Percentiles rank a stretch among this genome's conserved stretches.
phyloP scores from a whole-genome alignment of 2,888 invertebrate species.

The Pachydiplax longipennis region DNA sequence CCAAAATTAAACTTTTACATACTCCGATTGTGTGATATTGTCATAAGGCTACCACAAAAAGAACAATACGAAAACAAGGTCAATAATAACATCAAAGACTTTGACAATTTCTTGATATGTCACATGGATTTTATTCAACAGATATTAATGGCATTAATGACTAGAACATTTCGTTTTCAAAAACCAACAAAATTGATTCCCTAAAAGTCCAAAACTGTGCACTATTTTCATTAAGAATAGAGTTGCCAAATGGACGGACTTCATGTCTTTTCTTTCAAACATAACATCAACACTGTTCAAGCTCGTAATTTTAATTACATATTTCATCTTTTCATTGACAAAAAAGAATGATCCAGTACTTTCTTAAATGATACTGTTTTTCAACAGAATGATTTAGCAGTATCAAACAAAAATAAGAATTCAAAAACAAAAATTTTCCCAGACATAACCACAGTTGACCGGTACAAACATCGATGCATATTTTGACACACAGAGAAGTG shows the following conservation, averaged over 20 bases:
- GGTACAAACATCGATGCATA: too few relatives aligned
- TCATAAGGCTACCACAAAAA: neutral
- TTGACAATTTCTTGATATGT: constrained; percentile 27
- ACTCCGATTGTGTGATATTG: neutral
- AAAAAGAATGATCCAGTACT: too few relatives aligned
- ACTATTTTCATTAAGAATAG: neutral
- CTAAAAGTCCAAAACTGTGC: neutral
- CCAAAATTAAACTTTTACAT: neutral
- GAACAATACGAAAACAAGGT: neutral
- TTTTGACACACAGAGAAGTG: too few relatives aligned
- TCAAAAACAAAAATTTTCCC: too few relatives aligned
- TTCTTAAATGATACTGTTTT: too few relatives aligned
- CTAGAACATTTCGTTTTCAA: neutral
- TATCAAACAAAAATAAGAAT: too few relatives aligned
- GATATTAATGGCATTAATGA: neutral
- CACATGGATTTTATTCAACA: neutral
- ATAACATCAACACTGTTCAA: too few relatives aligned
- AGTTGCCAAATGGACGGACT: constrained; percentile 21
- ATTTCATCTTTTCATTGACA: too few relatives aligned
- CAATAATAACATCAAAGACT: neutral
- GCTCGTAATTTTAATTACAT: too few relatives aligned
- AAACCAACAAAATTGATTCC: neutral
- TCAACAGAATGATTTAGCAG: too few relatives aligned
- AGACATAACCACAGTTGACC: too few relatives aligned
- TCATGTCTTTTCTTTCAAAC: neutral